These are phyloP conservation scores for Gobionotothen gibberifrons DNA, from an alignment of 2,797 vertebrate species.

Conservation along the genomic window DNA sequence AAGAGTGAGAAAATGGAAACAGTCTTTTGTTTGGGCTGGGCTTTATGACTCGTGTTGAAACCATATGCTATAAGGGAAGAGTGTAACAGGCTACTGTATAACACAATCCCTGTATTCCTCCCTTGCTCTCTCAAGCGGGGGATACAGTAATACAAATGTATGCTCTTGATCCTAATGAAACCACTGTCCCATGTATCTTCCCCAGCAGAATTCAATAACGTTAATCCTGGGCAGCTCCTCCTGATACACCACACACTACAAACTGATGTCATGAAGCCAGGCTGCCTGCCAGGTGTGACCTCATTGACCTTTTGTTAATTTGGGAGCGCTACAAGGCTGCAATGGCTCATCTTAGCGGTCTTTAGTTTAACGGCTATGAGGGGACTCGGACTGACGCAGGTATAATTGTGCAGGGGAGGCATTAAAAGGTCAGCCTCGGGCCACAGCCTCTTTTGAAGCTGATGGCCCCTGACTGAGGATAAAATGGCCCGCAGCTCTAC, in stretches of 20 bases:
- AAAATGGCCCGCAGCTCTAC: constrained; percentile 32
- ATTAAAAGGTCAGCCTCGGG: constrained; percentile 57
- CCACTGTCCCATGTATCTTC: constrained; percentile 54
- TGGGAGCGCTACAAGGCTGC: constrained; percentile 42
- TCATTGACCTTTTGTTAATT: constrained; percentile 61
- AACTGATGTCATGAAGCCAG: constrained; percentile 34
- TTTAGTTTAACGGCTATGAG: constrained; percentile 34
- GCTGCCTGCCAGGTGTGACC: constrained; percentile 55
- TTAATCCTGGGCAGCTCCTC: constrained; percentile 37
- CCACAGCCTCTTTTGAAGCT: constrained; percentile 57
- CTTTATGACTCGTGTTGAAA: constrained; percentile 41
- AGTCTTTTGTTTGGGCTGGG: constrained; percentile 57
- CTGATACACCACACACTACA: constrained; percentile 17
- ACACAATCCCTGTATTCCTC: constrained; percentile 23
- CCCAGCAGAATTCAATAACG: constrained; percentile 50
- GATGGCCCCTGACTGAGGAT: constrained; percentile 47
- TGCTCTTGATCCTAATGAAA: constrained; percentile 61
- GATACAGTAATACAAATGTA: constrained; percentile 43
- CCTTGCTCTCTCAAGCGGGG: constrained; percentile 14
- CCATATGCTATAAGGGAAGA: constrained; percentile 30
- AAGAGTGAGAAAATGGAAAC: constrained; percentile 58
- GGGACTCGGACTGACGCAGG: constrained; percentile 2
- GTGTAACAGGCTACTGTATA: constrained; percentile 20
- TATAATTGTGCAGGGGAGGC: constrained; percentile 26
- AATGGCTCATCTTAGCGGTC: constrained; percentile 49